Percentiles rank a stretch among this genome's conserved stretches.
These are phyloP conservation scores for Noctua janthe DNA, from an alignment of 2,888 invertebrate genomes.

Conservation along the genomic window DNA sequence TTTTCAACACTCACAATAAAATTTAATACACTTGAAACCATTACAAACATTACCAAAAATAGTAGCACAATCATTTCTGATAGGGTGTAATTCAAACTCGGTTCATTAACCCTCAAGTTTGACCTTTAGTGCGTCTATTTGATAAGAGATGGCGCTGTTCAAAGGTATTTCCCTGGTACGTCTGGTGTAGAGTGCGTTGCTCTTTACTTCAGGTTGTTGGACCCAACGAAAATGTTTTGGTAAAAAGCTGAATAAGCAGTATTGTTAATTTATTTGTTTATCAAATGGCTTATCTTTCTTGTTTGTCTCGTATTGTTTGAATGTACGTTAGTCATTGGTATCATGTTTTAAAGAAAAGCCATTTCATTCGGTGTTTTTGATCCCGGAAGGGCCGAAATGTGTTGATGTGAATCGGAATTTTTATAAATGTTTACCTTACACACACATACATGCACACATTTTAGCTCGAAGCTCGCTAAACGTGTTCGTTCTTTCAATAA, in stretches of 20 bases:
- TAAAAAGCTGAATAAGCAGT: slow-evolving; percentile 53
- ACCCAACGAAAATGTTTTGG: slow-evolving; percentile 68
- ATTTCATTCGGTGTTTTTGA: slow-evolving; percentile 36
- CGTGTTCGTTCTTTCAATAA: not conserved
- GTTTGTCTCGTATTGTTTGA: slow-evolving; percentile 43
- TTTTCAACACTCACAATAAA: slow-evolving; percentile 35
- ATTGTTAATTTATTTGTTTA: slow-evolving; percentile 63
- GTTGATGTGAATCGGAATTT: slow-evolving; percentile 27
- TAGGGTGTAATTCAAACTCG: slow-evolving; percentile 66
- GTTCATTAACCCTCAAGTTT: slow-evolving; percentile 72
- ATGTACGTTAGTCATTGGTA: slow-evolving; percentile 44
- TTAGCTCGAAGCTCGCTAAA: not conserved
- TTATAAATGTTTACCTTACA: slow-evolving; percentile 25
- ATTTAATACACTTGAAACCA: slow-evolving; percentile 43
- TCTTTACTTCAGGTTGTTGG: slow-evolving; percentile 78
- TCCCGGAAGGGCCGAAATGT: slow-evolving; percentile 44
- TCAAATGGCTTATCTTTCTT: slow-evolving; percentile 47
- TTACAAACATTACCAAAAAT: slow-evolving; percentile 71
- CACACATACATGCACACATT: not conserved
- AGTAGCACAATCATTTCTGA: slow-evolving; percentile 67
- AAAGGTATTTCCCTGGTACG: slow-evolving; percentile 72
- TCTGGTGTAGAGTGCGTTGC: slow-evolving; percentile 79
- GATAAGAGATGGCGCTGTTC: slow-evolving; percentile 75
- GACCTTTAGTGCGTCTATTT: slow-evolving; percentile 73
- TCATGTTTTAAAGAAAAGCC: slow-evolving; percentile 20